Evolutionary conservation across 2,888 invertebrate species (phyloP), one percentile per base, ranked within the genome.

Genomic region (Gryllus longicercus): DNA sequence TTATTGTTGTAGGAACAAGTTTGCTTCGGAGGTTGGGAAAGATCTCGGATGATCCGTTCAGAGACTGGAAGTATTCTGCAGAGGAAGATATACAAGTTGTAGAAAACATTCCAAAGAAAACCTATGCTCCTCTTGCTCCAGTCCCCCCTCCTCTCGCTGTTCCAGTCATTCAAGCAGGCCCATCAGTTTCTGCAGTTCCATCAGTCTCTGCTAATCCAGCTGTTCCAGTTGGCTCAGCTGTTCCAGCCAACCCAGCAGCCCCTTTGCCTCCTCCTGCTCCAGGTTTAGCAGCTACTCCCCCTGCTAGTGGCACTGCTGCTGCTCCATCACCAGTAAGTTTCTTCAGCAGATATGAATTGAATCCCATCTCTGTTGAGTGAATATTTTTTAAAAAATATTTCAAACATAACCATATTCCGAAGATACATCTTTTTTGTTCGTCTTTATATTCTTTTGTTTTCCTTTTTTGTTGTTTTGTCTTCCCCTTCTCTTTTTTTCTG

Each of bases 21-120:
- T 89, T 86, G 18, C 82, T 89, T n/a, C 86, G 86, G 74, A 86
- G 88, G 50, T 83, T 89, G 51, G 83, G 86, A 3, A 87, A 86
- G 80, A 87, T 89, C 74, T 90, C 92, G 8, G 88, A 90, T 1
- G 92, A 93, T 87, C 93, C 93, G 0, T 93, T 93, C 84, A 90
- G 90, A 83, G 90, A 91, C 84, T 93, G 93, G 92, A 88, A 88
- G 74, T 88, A 84, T 83, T 83, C 80, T 63, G 63, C n/a, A 16
- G 63, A n/a, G 1, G 63, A 63, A 18, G 63, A 63, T 63, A n/a
- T 63, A 18, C 63, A 63, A 63, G 14, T 63, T 18, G 14, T 63
- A 63, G 63, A 63, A 63, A 63, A 63, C n/a, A n/a, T n/a, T 18
- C 63, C 63, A 63, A 63, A 63, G 3, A 63, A 14, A 63, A n/a